Percentiles rank a stretch among this genome's conserved stretches.
phyloP scores from a whole-genome alignment of 2,888 invertebrate genomes.

The Polymixis lichenea region DNA sequence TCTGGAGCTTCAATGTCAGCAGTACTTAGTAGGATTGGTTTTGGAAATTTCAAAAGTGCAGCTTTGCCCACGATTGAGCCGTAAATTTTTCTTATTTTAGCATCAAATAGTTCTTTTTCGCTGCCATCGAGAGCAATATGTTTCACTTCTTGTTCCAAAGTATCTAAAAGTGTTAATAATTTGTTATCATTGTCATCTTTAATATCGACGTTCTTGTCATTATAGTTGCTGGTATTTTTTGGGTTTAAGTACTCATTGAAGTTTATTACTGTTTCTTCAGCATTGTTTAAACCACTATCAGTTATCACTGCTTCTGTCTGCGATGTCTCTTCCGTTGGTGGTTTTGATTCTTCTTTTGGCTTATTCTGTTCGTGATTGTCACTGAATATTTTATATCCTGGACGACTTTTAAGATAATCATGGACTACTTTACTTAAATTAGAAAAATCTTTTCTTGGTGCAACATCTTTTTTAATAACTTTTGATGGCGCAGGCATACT shows the following conservation, averaged over 20 bases:
- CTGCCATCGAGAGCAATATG: constrained; percentile 73
- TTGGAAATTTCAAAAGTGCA: constrained; percentile 36
- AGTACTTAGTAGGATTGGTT: constrained; percentile 30
- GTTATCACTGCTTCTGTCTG: constrained; percentile 40
- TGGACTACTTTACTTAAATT: constrained; percentile 73
- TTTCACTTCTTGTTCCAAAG: constrained; percentile 79
- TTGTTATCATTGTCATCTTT: constrained; percentile 74
- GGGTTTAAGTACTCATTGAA: constrained; percentile 61
- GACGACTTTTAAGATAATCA: constrained; percentile 70
- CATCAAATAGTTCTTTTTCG: constrained; percentile 79
- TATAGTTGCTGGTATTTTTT: constrained; percentile 38
- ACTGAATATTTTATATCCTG: constrained; percentile 15
- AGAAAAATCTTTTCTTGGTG: constrained; percentile 78
- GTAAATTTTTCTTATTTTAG: constrained; percentile 82
- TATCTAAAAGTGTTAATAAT: constrained; percentile 77
- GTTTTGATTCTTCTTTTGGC: not conserved
- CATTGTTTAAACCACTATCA: constrained; percentile 64
- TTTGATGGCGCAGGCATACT: constrained; percentile 23
- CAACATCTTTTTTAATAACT: constrained; percentile 70
- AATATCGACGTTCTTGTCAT: constrained; percentile 44
- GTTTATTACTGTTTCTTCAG: constrained; percentile 69
- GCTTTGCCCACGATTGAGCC: constrained; percentile 71
- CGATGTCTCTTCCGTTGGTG: not conserved
- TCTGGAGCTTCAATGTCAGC: constrained; percentile 33
- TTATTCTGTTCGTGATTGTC: constrained; percentile 16